Conservation (phyloP, 2,113 vertebrate species). For the Copsychus sechellarum region DNA sequence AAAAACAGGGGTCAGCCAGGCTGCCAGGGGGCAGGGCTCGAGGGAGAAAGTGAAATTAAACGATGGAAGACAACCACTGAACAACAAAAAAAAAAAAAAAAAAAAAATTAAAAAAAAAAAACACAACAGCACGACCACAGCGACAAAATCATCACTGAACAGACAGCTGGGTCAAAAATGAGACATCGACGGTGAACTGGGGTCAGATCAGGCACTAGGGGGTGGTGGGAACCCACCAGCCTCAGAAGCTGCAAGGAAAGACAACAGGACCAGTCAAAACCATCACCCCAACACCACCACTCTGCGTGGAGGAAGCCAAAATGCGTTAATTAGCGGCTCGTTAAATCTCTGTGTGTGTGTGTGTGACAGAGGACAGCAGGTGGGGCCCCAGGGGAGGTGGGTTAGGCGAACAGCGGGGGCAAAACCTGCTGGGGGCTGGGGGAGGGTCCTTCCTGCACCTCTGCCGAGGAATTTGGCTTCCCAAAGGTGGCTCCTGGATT, state of each 20-base stretch:
- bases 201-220: conserved; percentile 63
- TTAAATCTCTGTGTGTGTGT: background rate
- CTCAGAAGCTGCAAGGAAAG: conserved; percentile 67
- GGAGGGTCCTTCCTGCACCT: background rate
- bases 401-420: conserved; percentile 51
- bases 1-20: conserved; percentile 13
- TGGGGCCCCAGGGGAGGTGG: conserved; percentile 35
- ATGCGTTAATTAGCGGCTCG: conserved; percentile 49
- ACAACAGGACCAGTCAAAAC: conserved; percentile 6
- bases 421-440: background rate
- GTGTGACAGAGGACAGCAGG: background rate
- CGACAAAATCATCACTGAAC: conserved; percentile 38
- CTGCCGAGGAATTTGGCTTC: background rate
- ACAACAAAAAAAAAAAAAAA: background rate
- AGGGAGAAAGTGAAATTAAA: conserved; percentile 25
- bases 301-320: conserved; percentile 37
- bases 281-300: background rate
- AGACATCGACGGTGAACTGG: conserved; percentile 21
- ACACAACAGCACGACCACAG: background rate
- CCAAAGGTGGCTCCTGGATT: background rate
- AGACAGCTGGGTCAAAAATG: conserved; percentile 36
- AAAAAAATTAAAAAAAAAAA: background rate
- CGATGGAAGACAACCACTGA: background rate
- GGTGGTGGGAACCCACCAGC: conserved; percentile 33
- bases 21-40: background rate